Conservation (phyloP, 2,888 invertebrate species). For the Dorcus parallelipipedus region DNA sequence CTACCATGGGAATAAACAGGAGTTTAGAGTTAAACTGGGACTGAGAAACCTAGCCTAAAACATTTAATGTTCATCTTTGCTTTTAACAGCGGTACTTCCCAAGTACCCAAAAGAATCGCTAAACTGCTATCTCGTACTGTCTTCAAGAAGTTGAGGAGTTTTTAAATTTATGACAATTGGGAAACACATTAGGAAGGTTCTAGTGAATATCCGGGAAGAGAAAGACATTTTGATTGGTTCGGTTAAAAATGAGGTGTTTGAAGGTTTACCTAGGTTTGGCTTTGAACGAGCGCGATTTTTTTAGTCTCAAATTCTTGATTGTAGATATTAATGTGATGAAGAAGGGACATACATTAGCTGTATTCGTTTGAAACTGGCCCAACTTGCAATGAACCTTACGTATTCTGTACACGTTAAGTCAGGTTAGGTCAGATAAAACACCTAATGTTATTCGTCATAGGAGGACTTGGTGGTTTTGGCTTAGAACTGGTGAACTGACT, state of each 20-base stretch:
- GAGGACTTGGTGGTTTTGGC: constrained; percentile 90
- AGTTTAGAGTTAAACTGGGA: too few relatives aligned
- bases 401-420: too few relatives aligned
- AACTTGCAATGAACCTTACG: too few relatives aligned
- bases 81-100: too few relatives aligned
- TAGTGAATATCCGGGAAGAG: constrained; percentile 45
- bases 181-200: constrained; percentile 77
- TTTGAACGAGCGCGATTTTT: not conserved
- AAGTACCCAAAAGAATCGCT: too few relatives aligned
- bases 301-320: too few relatives aligned
- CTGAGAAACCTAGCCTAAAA: too few relatives aligned
- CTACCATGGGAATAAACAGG: too few relatives aligned
- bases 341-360: constrained; percentile 36
- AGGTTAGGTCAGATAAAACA: too few relatives aligned
- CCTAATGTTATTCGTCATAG: constrained; percentile 50
- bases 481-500: constrained; percentile 86
- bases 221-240: constrained; percentile 23
- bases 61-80: too few relatives aligned
- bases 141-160: constrained; percentile 72
- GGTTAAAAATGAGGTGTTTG: constrained; percentile 2
- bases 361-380: too few relatives aligned
- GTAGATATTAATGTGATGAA: constrained; percentile 20
- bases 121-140: constrained; percentile 64
- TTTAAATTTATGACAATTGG: constrained; percentile 64
- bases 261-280: constrained; percentile 25